phyloP scores from a whole-genome alignment of 2,888 invertebrate genomes.

The Tuta absoluta region DNA sequence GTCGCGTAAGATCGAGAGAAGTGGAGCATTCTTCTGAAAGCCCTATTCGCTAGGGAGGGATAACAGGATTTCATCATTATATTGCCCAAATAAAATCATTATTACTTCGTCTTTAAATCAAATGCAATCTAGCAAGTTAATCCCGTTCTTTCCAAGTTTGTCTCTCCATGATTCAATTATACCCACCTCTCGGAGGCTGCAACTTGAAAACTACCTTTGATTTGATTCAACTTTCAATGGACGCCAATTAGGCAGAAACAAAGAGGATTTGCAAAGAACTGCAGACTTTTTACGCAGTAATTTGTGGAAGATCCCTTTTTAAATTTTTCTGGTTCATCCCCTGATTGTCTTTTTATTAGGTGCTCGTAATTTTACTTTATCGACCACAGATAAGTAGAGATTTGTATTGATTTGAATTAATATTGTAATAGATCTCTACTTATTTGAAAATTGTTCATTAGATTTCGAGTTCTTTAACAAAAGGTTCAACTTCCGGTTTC shows the following conservation, averaged over 20 bases:
- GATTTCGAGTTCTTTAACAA: no score
- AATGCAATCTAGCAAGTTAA: background rate
- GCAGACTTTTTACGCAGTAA: background rate
- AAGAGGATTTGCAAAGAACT: background rate
- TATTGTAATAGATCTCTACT: no score
- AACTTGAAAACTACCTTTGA: slow-evolving; percentile 8
- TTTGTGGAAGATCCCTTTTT: background rate
- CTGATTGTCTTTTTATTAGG: background rate
- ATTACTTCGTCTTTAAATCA: background rate
- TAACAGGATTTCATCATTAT: no score
- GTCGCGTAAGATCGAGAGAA: no score
- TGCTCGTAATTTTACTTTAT: no score
- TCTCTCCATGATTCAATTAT: slow-evolving; percentile 12
- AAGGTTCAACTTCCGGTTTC: no score
- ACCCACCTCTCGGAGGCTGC: background rate
- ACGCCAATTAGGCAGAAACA: slow-evolving; percentile 5
- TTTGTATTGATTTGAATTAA: no score
- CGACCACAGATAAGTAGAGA: no score
- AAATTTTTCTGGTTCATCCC: background rate
- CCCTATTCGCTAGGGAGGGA: no score
- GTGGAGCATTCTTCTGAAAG: no score
- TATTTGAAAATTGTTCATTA: no score
- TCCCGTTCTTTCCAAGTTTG: slow-evolving; percentile 9
- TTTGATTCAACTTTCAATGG: slow-evolving; percentile 11
- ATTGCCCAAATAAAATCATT: no score